These are phyloP conservation scores for Piezodorus guildinii DNA, from an alignment of 1,140 invertebrate species.

Conservation along the genomic window DNA sequence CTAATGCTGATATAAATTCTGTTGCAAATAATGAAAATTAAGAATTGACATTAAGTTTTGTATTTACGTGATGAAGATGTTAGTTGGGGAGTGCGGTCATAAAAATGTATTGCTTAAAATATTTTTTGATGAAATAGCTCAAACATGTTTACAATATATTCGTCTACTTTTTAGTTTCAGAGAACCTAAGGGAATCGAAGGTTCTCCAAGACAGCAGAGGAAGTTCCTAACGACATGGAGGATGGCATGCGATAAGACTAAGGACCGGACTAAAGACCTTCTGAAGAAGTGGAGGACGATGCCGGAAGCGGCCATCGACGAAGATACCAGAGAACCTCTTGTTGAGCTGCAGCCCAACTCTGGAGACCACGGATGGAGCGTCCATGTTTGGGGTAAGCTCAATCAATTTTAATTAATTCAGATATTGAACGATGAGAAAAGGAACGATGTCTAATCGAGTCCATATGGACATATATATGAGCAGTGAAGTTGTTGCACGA, in stretches of 20 bases:
- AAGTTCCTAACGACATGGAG: slow-evolving; percentile 56
- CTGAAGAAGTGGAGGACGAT: slow-evolving; percentile 53
- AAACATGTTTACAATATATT: slow-evolving; percentile 1
- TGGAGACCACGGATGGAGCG: slow-evolving; percentile 45
- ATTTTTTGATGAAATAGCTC: neutral
- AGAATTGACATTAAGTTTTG: no score
- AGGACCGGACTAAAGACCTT: slow-evolving; percentile 52
- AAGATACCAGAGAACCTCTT: slow-evolving; percentile 31
- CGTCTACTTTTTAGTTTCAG: slow-evolving; percentile 2
- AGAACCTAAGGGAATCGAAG: neutral
- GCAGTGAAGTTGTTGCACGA: no score
- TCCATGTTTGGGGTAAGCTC: slow-evolving; percentile 55
- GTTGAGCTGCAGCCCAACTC: slow-evolving; percentile 23
- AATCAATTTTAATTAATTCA: slow-evolving; percentile 19
- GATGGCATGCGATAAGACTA: slow-evolving; percentile 55
- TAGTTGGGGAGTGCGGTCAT: no score
- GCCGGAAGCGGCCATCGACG: slow-evolving; percentile 40
- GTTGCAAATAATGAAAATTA: no score
- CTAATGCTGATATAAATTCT: no score
- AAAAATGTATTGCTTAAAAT: no score
- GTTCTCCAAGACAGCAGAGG: slow-evolving; percentile 37
- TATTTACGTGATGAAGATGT: no score
- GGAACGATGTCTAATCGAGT: no score
- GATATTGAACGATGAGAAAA: no score
- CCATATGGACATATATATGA: no score